Conservation (phyloP, 1,140 invertebrate genomes). For the Drosophila orosa region DNA sequence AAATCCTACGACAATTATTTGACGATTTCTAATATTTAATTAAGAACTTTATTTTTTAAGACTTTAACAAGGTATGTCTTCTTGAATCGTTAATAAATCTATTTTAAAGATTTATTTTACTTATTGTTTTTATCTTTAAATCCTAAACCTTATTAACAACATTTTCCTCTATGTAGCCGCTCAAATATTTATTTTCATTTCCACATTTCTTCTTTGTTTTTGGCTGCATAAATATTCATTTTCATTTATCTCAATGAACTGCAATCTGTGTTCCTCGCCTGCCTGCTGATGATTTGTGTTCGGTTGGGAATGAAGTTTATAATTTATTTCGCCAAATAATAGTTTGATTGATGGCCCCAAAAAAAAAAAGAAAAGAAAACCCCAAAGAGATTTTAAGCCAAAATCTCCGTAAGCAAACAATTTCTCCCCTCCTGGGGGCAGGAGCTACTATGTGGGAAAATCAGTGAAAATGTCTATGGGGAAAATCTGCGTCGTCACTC, state of each 20-base stretch:
- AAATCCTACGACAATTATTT: not conserved
- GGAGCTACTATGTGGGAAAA: not conserved
- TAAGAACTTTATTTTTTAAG: not conserved
- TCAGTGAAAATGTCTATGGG: not conserved
- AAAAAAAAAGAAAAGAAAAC: constrained; percentile 13
- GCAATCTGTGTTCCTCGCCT: constrained; percentile 2
- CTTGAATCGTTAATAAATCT: not conserved
- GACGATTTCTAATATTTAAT: too few relatives aligned
- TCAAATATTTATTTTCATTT: constrained; percentile 2
- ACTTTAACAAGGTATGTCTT: not conserved
- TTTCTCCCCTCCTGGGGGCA: not conserved
- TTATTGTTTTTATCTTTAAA: not conserved
- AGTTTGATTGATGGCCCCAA: constrained; percentile 45
- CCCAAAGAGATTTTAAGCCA: constrained; percentile 7
- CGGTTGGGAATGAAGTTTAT: constrained; percentile 26
- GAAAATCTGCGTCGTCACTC: constrained; percentile 42
- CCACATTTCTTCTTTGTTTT: not conserved
- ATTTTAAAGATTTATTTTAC: not conserved
- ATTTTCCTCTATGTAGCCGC: not conserved
- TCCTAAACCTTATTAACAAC: not conserved
- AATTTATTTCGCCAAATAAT: constrained; percentile 48
- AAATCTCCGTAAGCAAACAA: constrained; percentile 29
- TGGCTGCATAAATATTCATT: constrained; percentile 29
- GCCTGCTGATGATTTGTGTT: constrained; percentile 12
- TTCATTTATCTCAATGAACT: constrained; percentile 39